Evolutionary conservation across 2,113 vertebrate genomes (phyloP).

Genomic region (Mesitornis unicolor): DNA sequence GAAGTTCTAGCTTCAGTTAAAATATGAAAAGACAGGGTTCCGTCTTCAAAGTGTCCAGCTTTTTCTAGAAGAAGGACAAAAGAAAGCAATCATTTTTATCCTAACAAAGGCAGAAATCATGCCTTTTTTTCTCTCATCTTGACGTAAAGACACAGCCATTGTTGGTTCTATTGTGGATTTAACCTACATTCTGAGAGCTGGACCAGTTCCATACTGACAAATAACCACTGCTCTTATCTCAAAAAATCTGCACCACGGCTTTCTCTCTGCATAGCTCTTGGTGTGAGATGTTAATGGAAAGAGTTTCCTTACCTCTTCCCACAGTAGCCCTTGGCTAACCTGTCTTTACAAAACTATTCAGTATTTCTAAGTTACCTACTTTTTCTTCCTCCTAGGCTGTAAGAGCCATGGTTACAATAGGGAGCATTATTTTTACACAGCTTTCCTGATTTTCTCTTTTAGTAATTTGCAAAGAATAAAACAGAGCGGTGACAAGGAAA

Average conservation of each 20-base stretch:
- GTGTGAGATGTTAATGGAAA: not conserved
- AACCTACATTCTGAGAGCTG: slow-evolving; percentile 2
- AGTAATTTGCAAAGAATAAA: slow-evolving; percentile 23
- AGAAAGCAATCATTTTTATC: not conserved
- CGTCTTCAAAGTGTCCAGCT: not conserved
- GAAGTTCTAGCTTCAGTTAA: not conserved
- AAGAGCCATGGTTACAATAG: not conserved
- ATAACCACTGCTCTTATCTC: not conserved
- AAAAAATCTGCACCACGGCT: not conserved
- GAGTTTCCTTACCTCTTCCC: not conserved
- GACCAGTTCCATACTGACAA: not conserved
- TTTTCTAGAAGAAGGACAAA: slow-evolving; percentile 1
- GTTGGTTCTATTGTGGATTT: not conserved
- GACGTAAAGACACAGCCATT: not conserved
- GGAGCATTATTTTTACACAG: not conserved
- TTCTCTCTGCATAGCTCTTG: not conserved
- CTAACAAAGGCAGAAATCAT: slow-evolving; percentile 24
- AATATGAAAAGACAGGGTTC: not conserved
- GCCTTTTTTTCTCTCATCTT: not conserved
- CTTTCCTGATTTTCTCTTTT: slow-evolving; percentile 3
- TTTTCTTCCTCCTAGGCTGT: not conserved
- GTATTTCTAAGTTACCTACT: not conserved
- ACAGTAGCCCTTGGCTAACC: not conserved
- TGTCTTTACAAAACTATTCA: slow-evolving; percentile 1
- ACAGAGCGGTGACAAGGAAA: not conserved